Evolutionary conservation across 2,888 invertebrate species (phyloP).

Genomic region (Drosophila subsilvestris): DNA sequence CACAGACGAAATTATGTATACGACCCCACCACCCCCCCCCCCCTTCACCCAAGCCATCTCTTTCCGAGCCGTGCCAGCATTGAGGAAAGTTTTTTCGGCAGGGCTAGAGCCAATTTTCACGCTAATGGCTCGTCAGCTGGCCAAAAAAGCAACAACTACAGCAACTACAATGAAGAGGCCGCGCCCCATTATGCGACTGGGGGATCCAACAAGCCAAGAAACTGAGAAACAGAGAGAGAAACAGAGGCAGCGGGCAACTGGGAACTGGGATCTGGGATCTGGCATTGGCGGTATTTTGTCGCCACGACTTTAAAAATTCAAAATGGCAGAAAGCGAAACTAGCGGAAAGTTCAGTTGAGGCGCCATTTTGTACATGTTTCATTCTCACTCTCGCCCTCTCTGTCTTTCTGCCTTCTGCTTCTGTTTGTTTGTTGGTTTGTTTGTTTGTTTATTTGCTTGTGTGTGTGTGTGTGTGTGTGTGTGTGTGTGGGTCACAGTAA

Average conservation of each 20-base stretch:
- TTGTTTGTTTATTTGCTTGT: constrained; percentile 22
- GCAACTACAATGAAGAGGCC: constrained; percentile 22
- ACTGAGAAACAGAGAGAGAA: constrained; percentile 22
- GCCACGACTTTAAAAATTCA: constrained; percentile 69
- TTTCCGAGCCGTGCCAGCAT: background rate
- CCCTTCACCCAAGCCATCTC: constrained; percentile 9
- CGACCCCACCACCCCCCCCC: constrained; percentile 56
- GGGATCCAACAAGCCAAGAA: constrained; percentile 17
- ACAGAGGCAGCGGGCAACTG: constrained; percentile 13
- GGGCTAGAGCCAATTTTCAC: constrained; percentile 72
- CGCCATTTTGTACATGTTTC: constrained; percentile 46
- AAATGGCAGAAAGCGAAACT: constrained; percentile 66
- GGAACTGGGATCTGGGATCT: constrained; percentile 8
- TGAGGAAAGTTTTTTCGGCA: constrained; percentile 63
- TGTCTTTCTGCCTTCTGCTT: background rate
- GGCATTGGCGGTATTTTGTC: constrained; percentile 28
- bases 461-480: constrained; percentile 47
- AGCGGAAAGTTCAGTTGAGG: constrained; percentile 52
- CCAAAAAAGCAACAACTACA: constrained; percentile 44
- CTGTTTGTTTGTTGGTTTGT: constrained; percentile 2
- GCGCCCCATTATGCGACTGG: constrained; percentile 50
- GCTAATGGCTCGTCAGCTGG: constrained; percentile 63
- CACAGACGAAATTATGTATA: constrained; percentile 75
- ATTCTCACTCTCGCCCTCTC: constrained; percentile 2
- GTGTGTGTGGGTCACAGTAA: constrained; percentile 64